Evolutionary conservation across 2,113 vertebrate genomes (phyloP).

Genomic region (Corythornis vintsioides): DNA sequence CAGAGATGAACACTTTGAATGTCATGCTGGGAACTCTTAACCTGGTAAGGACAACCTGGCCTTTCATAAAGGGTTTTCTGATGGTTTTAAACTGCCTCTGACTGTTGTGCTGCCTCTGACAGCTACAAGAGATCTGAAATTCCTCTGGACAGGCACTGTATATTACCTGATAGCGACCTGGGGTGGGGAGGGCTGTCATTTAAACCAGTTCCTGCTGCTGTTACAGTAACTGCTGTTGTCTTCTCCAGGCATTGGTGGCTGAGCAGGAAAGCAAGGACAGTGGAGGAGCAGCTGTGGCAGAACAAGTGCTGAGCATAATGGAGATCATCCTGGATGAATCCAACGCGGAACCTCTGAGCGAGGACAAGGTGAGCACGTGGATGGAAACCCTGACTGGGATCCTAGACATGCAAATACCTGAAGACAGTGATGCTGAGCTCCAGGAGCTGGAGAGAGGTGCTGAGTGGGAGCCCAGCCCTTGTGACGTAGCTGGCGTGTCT

Average conservation of each 20-base stretch:
- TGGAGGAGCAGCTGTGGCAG: conserved; percentile 93
- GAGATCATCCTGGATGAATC: conserved; percentile 98
- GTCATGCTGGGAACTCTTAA: conserved; percentile 98
- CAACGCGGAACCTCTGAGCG: conserved; percentile 93
- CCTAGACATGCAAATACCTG: background rate
- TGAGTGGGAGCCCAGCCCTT: background rate
- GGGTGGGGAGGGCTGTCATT: background rate
- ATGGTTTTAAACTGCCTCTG: background rate
- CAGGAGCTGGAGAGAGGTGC: background rate
- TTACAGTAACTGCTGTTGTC: background rate
- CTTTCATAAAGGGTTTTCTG: background rate
- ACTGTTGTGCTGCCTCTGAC: background rate
- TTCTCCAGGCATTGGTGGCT: conserved; percentile 88
- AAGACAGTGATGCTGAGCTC: background rate
- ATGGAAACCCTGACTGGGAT: background rate
- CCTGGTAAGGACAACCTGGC: conserved; percentile 78
- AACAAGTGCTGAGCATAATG: conserved; percentile 99
- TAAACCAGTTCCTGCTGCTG: background rate
- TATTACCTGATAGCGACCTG: background rate
- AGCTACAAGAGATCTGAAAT: rapidly evolving
- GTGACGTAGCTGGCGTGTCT: background rate
- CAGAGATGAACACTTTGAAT: conserved; percentile 98
- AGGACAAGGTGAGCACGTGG: conserved; percentile 86
- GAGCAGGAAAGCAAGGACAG: conserved; percentile 99
- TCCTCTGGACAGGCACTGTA: background rate